phyloP scores from a whole-genome alignment of 2,888 invertebrate species.

The Ferrisia virgata region DNA sequence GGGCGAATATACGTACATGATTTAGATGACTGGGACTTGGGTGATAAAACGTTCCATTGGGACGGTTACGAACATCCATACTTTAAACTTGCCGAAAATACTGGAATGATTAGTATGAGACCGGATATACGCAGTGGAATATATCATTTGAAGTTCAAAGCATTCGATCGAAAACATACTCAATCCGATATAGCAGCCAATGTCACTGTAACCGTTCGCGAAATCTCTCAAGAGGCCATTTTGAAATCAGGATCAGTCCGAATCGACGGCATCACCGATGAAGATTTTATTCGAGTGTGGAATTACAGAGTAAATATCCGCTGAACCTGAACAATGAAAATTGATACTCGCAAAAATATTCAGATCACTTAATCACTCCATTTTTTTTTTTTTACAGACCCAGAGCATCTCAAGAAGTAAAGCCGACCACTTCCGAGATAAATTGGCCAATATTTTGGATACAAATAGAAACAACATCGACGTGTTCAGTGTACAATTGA shows the following conservation, averaged over 20 bases:
- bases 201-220: slow-evolving; percentile 89
- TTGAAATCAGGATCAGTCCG: slow-evolving; percentile 92
- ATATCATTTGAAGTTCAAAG: slow-evolving; percentile 71
- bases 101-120: slow-evolving; percentile 93
- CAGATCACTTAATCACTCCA: not conserved
- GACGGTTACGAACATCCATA: slow-evolving; percentile 79
- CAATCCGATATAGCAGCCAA: slow-evolving; percentile 95
- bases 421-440: slow-evolving; percentile 82
- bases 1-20: slow-evolving; percentile 96
- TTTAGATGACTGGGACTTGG: slow-evolving; percentile 97
- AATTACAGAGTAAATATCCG: slow-evolving; percentile 65
- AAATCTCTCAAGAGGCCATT: slow-evolving; percentile 93
- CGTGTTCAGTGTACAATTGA: slow-evolving; percentile 90
- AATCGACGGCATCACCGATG: slow-evolving; percentile 89
- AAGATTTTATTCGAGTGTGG: slow-evolving; percentile 94
- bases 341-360: too few species aligned
- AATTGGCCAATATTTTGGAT: slow-evolving; percentile 79
- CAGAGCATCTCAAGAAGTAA: slow-evolving; percentile 82
- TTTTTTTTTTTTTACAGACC: slow-evolving; percentile 55
- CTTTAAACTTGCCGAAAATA: slow-evolving; percentile 84
- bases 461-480: slow-evolving; percentile 88
- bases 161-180: slow-evolving; percentile 90
- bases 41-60: slow-evolving; percentile 97
- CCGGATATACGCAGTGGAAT: slow-evolving; percentile 86
- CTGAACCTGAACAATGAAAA: too few species aligned